phyloP scores from a whole-genome alignment of 2,888 invertebrate species.

The Fragum whitleyi region DNA sequence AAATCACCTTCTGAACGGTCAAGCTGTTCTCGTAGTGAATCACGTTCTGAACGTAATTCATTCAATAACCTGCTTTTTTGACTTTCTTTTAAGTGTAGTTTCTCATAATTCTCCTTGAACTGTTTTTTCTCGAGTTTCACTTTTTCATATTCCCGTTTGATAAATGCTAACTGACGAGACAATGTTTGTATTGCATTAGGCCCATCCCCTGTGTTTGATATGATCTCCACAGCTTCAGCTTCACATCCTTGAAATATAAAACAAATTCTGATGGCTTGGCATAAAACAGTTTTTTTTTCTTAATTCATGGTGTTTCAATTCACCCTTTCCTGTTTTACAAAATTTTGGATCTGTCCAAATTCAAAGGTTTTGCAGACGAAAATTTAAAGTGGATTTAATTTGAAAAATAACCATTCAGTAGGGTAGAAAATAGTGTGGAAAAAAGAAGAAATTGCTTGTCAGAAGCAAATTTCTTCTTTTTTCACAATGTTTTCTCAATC shows the following conservation, averaged over 20 bases:
- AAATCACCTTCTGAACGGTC: constrained; percentile 76
- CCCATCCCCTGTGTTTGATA: constrained; percentile 71
- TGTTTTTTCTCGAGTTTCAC: constrained; percentile 74
- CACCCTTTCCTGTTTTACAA: not conserved
- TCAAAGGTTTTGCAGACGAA: not conserved
- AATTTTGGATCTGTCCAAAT: not conserved
- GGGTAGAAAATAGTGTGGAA: no score
- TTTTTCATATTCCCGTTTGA: constrained; percentile 80
- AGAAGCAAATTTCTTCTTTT: no score
- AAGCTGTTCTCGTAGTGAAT: constrained; percentile 66
- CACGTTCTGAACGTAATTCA: constrained; percentile 64
- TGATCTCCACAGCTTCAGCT: constrained; percentile 73
- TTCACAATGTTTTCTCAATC: no score
- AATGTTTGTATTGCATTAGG: constrained; percentile 70
- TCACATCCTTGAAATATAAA: constrained; percentile 71
- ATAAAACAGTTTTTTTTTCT: not conserved
- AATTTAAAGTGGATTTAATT: no score
- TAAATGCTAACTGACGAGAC: constrained; percentile 76
- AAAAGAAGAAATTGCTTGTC: no score
- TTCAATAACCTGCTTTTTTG: constrained; percentile 62
- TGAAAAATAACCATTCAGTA: no score
- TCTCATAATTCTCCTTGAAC: constrained; percentile 72
- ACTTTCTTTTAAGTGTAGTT: constrained; percentile 65
- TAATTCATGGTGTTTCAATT: not conserved
- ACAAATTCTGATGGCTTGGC: constrained; percentile 31